Percentiles rank a stretch among this genome's conserved stretches.
phyloP scores from a whole-genome alignment of 2,888 invertebrate species.

The Nephrotoma guestfalica region DNA sequence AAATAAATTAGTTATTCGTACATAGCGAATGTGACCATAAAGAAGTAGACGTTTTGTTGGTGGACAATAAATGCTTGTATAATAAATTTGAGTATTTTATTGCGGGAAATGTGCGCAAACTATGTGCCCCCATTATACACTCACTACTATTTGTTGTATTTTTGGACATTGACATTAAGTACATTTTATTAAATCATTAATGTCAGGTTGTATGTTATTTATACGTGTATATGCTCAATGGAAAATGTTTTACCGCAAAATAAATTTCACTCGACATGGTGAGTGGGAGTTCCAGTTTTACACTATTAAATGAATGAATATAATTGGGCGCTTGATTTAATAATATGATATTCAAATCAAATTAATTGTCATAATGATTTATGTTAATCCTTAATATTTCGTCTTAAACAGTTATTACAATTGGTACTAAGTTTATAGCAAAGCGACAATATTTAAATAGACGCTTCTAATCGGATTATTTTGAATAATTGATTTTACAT shows the following conservation, averaged over 20 bases:
- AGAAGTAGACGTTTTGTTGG: not conserved
- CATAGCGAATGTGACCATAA: not conserved
- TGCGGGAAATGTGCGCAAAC: not conserved
- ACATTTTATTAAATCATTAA: not conserved
- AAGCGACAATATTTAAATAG: no score
- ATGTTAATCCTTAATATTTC: no score
- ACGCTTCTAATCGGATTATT: no score
- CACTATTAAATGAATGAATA: not conserved
- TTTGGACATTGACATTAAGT: not conserved
- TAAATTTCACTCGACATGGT: no score
- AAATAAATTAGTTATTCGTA: not conserved
- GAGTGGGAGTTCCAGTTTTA: not conserved
- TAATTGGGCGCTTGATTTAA: not conserved
- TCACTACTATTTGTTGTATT: not conserved
- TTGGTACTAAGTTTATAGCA: no score
- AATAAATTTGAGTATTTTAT: not conserved
- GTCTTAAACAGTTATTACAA: no score
- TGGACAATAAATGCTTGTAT: not conserved
- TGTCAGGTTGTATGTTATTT: not conserved
- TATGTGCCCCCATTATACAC: not conserved
- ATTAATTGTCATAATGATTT: no score
- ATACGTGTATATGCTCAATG: not conserved
- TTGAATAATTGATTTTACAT: no score
- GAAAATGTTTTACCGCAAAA: not conserved
- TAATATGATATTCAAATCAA: not conserved